These are phyloP conservation scores for Hylyphantes graminicola DNA, from an alignment of 1,140 invertebrate genomes.

Conservation along the genomic window DNA sequence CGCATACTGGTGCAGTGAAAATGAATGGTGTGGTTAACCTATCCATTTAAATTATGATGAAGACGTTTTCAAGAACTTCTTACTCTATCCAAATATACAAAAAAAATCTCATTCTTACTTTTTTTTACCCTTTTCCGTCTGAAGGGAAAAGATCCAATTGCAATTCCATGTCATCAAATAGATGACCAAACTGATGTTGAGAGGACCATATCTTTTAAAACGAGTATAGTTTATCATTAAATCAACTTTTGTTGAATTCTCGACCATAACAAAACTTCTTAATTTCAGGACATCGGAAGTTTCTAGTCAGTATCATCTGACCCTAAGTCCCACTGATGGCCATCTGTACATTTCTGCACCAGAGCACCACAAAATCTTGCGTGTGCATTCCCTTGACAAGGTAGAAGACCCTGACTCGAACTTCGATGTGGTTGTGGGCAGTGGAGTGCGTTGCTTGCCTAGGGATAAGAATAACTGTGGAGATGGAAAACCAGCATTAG, in stretches of 20 bases:
- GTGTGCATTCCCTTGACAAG: slow-evolving; percentile 77
- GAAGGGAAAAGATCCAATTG: too few species aligned
- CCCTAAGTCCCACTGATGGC: slow-evolving; percentile 92
- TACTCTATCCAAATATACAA: neutral
- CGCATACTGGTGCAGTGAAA: too few species aligned
- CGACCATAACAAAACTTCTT: neutral
- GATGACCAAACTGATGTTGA: too few species aligned
- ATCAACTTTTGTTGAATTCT: neutral
- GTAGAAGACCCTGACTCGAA: slow-evolving; percentile 62
- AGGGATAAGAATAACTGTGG: slow-evolving; percentile 96
- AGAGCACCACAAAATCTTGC: slow-evolving; percentile 92
- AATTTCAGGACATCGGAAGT: slow-evolving; percentile 84
- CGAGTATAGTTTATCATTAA: neutral
- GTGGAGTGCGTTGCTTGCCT: slow-evolving; percentile 92
- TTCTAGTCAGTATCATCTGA: slow-evolving; percentile 95
- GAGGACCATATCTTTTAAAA: too few species aligned
- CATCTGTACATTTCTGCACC: slow-evolving; percentile 93
- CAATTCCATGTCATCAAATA: too few species aligned
- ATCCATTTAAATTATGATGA: too few species aligned
- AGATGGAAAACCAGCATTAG: slow-evolving; percentile 88
- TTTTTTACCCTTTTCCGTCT: too few species aligned
- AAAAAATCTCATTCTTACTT: neutral
- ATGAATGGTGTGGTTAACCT: too few species aligned
- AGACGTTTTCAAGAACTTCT: too few species aligned
- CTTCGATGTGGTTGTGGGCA: slow-evolving; percentile 74